Conservation (phyloP, 2,797 vertebrate species). For the Prunella strophiata region DNA sequence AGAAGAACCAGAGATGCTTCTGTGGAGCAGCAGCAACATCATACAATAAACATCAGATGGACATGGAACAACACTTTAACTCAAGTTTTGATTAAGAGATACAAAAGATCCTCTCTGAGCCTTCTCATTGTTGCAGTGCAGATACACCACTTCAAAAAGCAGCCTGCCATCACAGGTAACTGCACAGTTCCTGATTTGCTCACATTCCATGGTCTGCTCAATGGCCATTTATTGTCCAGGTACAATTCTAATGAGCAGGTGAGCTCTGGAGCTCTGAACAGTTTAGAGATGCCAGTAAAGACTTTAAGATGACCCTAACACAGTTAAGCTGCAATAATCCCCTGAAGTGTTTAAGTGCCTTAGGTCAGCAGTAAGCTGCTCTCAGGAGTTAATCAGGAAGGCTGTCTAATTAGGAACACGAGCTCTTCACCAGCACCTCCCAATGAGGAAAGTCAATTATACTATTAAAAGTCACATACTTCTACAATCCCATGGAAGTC, state of each 20-base stretch:
- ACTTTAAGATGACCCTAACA: neutral
- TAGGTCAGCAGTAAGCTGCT: constrained; percentile 21
- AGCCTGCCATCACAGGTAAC: accelerated
- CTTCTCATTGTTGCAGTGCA: neutral
- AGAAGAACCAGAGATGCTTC: neutral
- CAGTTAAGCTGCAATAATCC: constrained; percentile 9
- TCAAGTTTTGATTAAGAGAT: neutral
- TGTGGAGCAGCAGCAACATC: neutral
- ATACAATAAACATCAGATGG: neutral
- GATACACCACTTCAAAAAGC: neutral
- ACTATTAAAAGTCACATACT: neutral
- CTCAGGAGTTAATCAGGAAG: constrained; percentile 25
- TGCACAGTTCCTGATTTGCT: neutral
- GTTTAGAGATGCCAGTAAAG: neutral
- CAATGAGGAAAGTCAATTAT: neutral
- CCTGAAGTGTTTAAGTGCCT: constrained; percentile 45
- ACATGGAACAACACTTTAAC: neutral
- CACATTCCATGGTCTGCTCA: neutral
- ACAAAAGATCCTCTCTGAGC: neutral
- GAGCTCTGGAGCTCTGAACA: neutral
- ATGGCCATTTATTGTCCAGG: neutral
- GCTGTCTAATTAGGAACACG: neutral
- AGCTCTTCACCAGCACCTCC: neutral
- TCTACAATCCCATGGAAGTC: neutral
- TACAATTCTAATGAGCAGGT: neutral